Evolutionary conservation across 2,113 vertebrate genomes (phyloP).

Genomic region (Nansenia antarctica): DNA sequence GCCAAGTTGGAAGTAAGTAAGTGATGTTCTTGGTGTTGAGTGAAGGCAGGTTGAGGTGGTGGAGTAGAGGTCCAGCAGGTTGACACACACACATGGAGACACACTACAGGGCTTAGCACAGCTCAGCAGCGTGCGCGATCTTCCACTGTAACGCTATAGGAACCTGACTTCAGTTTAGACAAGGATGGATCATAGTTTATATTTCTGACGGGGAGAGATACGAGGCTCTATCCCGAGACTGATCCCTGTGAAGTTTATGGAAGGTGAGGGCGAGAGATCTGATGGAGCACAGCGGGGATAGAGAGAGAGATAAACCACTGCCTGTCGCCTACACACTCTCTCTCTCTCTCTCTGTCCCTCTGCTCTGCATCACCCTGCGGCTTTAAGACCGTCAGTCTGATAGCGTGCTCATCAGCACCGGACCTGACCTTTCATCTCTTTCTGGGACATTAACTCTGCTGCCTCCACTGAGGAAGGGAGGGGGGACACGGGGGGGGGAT

Average conservation of each 20-base stretch:
- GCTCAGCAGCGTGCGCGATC: too few relatives aligned
- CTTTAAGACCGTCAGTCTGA: conserved; percentile 4
- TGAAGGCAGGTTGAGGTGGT: not conserved
- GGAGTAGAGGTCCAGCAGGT: not conserved
- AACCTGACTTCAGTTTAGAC: conserved; percentile 3
- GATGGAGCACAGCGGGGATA: not conserved
- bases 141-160: too few relatives aligned
- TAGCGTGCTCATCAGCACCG: conserved; percentile 1
- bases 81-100: not conserved
- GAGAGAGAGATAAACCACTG: not conserved
- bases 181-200: not conserved
- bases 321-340: not conserved
- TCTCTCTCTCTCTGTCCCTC: not conserved
- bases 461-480: not conserved
- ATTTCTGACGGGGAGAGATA: not conserved
- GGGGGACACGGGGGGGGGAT: not conserved
- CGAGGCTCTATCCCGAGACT: not conserved
- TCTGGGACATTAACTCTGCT: conserved; percentile 24
- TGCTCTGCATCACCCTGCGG: not conserved
- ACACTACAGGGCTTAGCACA: not conserved
- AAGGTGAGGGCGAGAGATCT: not conserved
- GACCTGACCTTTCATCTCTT: conserved; percentile 18
- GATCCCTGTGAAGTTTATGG: not conserved
- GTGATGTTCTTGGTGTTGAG: not conserved
- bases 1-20: too few relatives aligned